Percentiles rank a stretch among this genome's conserved stretches.
phyloP scores from a whole-genome alignment of 2,888 invertebrate species.

The Nesidiocoris tenuis region DNA sequence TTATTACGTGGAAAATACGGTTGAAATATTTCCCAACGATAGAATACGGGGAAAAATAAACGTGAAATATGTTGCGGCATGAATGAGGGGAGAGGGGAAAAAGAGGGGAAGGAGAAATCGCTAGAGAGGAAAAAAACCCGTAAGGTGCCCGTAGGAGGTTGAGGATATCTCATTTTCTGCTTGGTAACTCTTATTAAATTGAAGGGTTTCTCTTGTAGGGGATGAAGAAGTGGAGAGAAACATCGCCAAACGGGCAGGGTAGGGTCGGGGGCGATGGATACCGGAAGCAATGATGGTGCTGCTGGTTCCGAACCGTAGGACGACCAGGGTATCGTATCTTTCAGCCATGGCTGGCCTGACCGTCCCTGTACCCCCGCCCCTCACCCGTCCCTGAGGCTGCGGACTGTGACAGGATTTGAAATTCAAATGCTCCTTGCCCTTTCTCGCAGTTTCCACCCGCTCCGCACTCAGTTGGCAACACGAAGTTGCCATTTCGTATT shows the following conservation, averaged over 20 bases:
- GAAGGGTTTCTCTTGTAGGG: slow-evolving; percentile 7
- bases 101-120: not conserved
- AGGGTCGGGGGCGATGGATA: slow-evolving; percentile 12
- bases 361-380: not conserved
- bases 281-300: slow-evolving; percentile 26
- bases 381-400: not conserved
- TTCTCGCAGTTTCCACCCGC: not conserved
- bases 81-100: slow-evolving; percentile 15
- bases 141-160: too few relatives aligned
- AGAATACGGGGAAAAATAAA: slow-evolving; percentile 8
- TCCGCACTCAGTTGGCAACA: too few relatives aligned
- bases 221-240: slow-evolving; percentile 2
- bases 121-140: not conserved
- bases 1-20: slow-evolving; percentile 25
- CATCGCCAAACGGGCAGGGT: not conserved
- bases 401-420: slow-evolving; percentile 22
- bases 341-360: not conserved
- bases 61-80: slow-evolving; percentile 32
- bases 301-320: not conserved
- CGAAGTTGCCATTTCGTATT: slow-evolving; percentile 8
- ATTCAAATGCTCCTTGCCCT: slow-evolving; percentile 18
- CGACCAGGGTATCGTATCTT: too few relatives aligned
- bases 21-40: not conserved
- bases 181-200: slow-evolving; percentile 36
- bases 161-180: slow-evolving; percentile 36